Evolutionary conservation across 2,888 invertebrate species (phyloP).

Genomic region (Brachyopa scutellaris): DNA sequence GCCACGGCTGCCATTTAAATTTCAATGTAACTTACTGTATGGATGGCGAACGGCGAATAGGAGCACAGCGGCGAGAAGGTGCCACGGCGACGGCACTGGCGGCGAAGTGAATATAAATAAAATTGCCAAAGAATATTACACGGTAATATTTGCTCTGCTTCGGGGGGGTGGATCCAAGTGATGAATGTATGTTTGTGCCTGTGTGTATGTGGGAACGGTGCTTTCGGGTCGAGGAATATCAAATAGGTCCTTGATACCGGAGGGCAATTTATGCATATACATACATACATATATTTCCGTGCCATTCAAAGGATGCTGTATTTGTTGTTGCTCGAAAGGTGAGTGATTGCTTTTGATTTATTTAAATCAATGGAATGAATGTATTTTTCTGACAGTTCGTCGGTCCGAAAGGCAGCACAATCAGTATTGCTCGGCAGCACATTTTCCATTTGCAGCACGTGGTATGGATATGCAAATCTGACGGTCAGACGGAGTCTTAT

Average conservation of each 20-base stretch:
- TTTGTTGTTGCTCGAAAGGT: conserved; percentile 44
- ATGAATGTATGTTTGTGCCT: too few species aligned
- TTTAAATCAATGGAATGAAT: conserved; percentile 48
- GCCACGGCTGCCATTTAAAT: conserved; percentile 41
- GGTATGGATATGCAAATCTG: conserved; percentile 10
- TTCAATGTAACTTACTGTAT: conserved; percentile 46
- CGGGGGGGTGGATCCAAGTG: not conserved
- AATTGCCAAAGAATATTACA: conserved; percentile 50
- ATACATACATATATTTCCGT: conserved; percentile 36
- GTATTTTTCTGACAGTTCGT: conserved; percentile 14
- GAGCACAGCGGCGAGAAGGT: not conserved
- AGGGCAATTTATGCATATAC: conserved; percentile 46
- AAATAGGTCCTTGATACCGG: conserved; percentile 24
- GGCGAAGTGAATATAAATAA: conserved; percentile 42
- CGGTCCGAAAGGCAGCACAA: not conserved
- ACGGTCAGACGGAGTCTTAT: conserved; percentile 19
- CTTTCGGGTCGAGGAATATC: conserved; percentile 19
- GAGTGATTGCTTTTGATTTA: conserved; percentile 59
- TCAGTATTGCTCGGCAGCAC: not conserved
- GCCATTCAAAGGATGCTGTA: conserved; percentile 16
- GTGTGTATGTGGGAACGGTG: conserved; percentile 1
- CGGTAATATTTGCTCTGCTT: conserved; percentile 30
- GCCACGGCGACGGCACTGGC: not conserved
- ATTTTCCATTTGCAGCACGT: conserved; percentile 13
- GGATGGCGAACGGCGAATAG: not conserved